A percentile compares a stretch with the other conserved stretches of the same genome.
phyloP scores from a whole-genome alignment of 1,140 invertebrate genomes.

The Drosophila tsacasi region DNA sequence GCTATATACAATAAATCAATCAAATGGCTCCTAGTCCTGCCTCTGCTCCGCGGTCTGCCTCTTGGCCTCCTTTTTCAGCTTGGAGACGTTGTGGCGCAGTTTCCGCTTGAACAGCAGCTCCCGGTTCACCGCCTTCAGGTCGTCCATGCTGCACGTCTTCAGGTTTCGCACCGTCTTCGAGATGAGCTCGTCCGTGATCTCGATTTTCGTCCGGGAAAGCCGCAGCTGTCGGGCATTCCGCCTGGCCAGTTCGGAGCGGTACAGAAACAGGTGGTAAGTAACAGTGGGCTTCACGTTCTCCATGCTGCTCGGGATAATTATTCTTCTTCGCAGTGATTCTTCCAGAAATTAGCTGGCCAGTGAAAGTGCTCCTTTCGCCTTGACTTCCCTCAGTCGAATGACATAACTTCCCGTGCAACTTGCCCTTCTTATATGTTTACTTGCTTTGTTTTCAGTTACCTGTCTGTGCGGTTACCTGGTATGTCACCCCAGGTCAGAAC shows the following conservation, averaged over 20 bases:
- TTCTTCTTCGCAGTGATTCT: neutral
- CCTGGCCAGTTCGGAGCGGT: conserved; percentile 66
- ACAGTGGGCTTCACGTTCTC: conserved; percentile 67
- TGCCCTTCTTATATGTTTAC: conserved; percentile 26
- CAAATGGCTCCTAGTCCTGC: conserved; percentile 16
- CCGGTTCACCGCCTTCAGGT: conserved; percentile 73
- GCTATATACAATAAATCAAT: conserved; percentile 54
- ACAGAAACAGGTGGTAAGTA: conserved; percentile 73
- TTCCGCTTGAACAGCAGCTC: conserved; percentile 75
- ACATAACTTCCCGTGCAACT: conserved; percentile 2
- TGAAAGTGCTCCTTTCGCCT: conserved; percentile 52
- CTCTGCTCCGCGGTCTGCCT: conserved; percentile 3
- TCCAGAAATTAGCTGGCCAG: neutral
- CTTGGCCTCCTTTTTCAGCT: conserved; percentile 61
- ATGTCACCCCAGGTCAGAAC: conserved; percentile 9
- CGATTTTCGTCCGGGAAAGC: conserved; percentile 68
- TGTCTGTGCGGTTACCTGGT: conserved; percentile 18
- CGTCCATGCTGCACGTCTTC: conserved; percentile 73
- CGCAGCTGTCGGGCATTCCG: conserved; percentile 66
- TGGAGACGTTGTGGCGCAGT: conserved; percentile 62
- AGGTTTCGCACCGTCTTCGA: conserved; percentile 70
- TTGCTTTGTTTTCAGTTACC: conserved; percentile 17
- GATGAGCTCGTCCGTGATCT: conserved; percentile 77
- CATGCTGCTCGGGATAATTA: conserved; percentile 35
- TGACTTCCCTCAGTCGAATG: conserved; percentile 49